phyloP scores from a whole-genome alignment of 2,888 invertebrate species.

The Chymomyza fuscimana region DNA sequence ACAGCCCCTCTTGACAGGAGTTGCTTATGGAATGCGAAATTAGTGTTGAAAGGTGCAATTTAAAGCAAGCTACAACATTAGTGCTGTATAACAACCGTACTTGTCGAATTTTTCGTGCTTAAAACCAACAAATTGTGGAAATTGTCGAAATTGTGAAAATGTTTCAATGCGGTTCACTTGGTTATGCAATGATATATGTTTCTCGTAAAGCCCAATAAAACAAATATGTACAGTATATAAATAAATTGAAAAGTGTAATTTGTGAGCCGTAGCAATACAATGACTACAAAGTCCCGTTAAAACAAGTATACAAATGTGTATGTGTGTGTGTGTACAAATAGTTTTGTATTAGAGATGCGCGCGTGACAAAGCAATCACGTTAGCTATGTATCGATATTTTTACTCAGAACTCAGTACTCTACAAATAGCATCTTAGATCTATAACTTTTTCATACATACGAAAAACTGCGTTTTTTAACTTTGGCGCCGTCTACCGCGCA shows the following conservation, averaged over 20 bases:
- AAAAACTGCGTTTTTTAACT: too few relatives aligned
- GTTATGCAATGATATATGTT: neutral
- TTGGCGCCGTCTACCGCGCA: too few relatives aligned
- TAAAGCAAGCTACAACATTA: neutral
- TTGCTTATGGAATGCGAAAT: conserved; percentile 62
- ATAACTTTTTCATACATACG: too few relatives aligned
- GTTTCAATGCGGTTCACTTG: neutral
- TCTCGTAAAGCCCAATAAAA: neutral
- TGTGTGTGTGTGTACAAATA: neutral
- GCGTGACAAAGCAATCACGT: too few relatives aligned
- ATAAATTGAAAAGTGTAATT: neutral
- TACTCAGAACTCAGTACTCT: too few relatives aligned
- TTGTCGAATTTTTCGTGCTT: too few relatives aligned
- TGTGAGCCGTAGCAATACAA: neutral
- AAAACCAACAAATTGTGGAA: neutral
- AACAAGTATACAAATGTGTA: neutral
- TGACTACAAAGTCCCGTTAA: neutral
- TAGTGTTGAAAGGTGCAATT: conserved; percentile 35
- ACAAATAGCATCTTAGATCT: too few relatives aligned
- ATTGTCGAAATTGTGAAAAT: neutral
- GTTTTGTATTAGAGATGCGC: neutral
- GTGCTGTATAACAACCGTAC: neutral
- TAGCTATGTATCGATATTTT: too few relatives aligned
- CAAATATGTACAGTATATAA: neutral
- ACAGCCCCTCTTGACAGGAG: conserved; percentile 30